Evolutionary conservation across 2,888 invertebrate genomes (phyloP).

Genomic region (Galerucella pusilla): DNA sequence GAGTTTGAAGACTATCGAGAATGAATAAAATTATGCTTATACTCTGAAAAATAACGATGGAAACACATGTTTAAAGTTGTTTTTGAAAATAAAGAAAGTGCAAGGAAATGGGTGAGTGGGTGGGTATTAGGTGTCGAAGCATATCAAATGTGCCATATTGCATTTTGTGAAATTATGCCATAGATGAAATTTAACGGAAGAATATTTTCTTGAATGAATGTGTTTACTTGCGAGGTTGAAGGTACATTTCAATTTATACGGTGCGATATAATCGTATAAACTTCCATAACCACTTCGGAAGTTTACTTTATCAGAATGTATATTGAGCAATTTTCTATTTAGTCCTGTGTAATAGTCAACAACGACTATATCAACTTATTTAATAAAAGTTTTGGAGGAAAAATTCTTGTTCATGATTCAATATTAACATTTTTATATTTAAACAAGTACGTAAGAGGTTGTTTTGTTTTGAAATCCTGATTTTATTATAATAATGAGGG

Average conservation of each 20-base stretch:
- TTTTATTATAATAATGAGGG: too few species aligned
- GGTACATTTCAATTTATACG: not conserved
- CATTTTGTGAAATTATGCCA: conserved; percentile 4
- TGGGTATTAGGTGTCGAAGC: not conserved
- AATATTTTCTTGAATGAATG: not conserved
- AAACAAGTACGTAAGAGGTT: too few species aligned
- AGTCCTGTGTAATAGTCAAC: too few species aligned
- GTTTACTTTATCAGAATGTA: too few species aligned
- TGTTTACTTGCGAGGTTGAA: not conserved
- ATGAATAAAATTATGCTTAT: not conserved
- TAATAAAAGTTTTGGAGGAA: too few species aligned
- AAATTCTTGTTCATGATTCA: too few species aligned
- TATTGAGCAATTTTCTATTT: too few species aligned
- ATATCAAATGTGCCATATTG: not conserved
- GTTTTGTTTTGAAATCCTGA: too few species aligned
- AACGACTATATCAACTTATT: too few species aligned
- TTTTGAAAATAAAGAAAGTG: not conserved
- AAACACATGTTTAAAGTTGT: conserved; percentile 6
- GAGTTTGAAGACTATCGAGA: conserved; percentile 4
- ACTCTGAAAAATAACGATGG: not conserved
- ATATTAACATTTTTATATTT: too few species aligned
- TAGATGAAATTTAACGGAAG: not conserved
- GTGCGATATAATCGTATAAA: not conserved
- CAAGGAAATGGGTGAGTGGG: too few species aligned
- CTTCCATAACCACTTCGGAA: not conserved